Evolutionary conservation across 2,888 invertebrate genomes (phyloP).

Genomic region (Omphaloscelis lunosa): DNA sequence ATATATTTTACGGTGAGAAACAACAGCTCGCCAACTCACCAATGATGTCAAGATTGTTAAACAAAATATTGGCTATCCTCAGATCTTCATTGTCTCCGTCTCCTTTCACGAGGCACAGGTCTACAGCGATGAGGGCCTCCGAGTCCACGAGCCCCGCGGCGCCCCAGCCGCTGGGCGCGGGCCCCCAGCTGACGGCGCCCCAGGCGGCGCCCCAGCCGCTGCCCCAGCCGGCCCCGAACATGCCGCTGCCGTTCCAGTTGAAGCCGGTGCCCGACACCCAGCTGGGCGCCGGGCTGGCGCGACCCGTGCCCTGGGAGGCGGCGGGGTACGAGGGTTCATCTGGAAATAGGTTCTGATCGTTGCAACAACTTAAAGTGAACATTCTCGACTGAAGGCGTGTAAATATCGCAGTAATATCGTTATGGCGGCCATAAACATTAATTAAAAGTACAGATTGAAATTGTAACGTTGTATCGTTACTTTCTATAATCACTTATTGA

Average conservation of each 20-base stretch:
- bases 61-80: constrained; percentile 96
- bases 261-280: constrained; percentile 70
- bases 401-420: neutral
- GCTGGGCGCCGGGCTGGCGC: constrained; percentile 75
- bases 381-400: neutral
- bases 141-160: constrained; percentile 94
- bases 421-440: neutral
- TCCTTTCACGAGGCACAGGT: constrained; percentile 85
- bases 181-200: constrained; percentile 92
- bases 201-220: constrained; percentile 89
- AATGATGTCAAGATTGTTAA: constrained; percentile 98
- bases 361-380: neutral
- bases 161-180: constrained; percentile 85
- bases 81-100: constrained; percentile 89
- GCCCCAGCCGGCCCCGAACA: constrained; percentile 69
- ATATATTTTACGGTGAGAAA: neutral
- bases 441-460: neutral
- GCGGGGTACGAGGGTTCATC: constrained; percentile 18
- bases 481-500: too few relatives aligned
- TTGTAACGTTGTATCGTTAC: too few relatives aligned
- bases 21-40: constrained; percentile 89
- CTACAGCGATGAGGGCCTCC: constrained; percentile 94
- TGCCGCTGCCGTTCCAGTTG: constrained; percentile 66
- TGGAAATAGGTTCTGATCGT: constrained; percentile 16
- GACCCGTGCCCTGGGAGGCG: constrained; percentile 70